phyloP scores from a whole-genome alignment of 2,888 invertebrate species.

The Maniola hyperantus region DNA sequence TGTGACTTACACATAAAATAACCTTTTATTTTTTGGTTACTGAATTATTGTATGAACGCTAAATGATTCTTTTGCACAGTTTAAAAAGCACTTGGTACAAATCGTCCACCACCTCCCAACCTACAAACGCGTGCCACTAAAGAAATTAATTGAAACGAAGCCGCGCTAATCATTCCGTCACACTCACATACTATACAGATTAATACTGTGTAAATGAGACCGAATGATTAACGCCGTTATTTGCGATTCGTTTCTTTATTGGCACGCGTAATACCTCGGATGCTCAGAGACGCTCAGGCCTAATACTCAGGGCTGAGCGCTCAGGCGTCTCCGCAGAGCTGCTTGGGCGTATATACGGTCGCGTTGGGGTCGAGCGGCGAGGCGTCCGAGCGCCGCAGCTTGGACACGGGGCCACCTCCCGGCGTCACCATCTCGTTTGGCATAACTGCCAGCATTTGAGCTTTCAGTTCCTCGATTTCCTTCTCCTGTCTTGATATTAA shows the following conservation, averaged over 20 bases:
- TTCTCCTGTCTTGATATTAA: slow-evolving; percentile 92
- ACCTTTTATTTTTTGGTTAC: too few relatives aligned
- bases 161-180: too few relatives aligned
- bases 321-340: slow-evolving; percentile 71
- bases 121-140: background rate
- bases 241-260: too few relatives aligned
- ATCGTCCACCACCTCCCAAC: background rate
- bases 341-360: slow-evolving; percentile 94
- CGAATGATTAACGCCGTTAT: too few relatives aligned
- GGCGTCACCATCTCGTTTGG: slow-evolving; percentile 83
- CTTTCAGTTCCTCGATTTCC: slow-evolving; percentile 95
- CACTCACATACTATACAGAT: too few relatives aligned
- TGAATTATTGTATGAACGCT: too few relatives aligned
- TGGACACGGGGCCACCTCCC: slow-evolving; percentile 50
- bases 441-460: slow-evolving; percentile 97
- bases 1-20: too few relatives aligned
- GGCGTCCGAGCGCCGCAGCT: slow-evolving; percentile 59
- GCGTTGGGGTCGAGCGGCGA: slow-evolving; percentile 93
- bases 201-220: too few relatives aligned
- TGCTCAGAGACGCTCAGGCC: background rate
- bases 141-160: too few relatives aligned
- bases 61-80: background rate
- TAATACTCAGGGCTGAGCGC: background rate
- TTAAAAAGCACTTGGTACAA: background rate
- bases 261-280: background rate